These are phyloP conservation scores for Tor tambroides DNA, from an alignment of 2,113 vertebrate species.

Conservation along the genomic window DNA sequence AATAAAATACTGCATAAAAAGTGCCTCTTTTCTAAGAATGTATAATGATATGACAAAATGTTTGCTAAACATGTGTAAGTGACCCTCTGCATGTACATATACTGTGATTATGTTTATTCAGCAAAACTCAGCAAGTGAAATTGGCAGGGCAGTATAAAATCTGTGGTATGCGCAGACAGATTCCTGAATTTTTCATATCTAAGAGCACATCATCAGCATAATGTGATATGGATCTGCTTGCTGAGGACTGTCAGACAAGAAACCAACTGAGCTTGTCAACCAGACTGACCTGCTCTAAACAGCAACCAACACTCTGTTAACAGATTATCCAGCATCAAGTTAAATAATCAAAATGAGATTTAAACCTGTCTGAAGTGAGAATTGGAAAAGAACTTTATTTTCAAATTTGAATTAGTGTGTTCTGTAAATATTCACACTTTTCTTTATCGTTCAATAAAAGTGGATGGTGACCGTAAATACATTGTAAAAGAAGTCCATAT, in stretches of 20 bases:
- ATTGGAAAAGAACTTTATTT: too few relatives aligned
- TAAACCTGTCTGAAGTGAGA: not conserved
- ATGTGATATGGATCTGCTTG: slow-evolving; percentile 9
- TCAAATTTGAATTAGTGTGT: too few relatives aligned
- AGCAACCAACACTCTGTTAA: not conserved
- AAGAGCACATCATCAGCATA: slow-evolving; percentile 30
- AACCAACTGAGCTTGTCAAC: not conserved
- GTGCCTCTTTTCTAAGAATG: too few relatives aligned
- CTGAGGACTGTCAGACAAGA: not conserved
- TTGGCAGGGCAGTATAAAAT: not conserved
- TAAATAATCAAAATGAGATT: not conserved
- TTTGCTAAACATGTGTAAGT: not conserved
- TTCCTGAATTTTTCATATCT: not conserved
- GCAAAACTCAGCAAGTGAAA: not conserved
- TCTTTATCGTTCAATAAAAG: not conserved
- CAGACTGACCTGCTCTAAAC: not conserved
- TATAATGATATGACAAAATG: not conserved
- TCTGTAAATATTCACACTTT: not conserved
- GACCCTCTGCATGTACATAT: not conserved
- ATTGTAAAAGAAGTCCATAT: not conserved
- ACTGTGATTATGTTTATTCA: not conserved
- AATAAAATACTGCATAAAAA: too few relatives aligned
- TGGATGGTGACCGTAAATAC: not conserved
- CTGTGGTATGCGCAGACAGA: not conserved
- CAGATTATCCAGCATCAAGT: not conserved